Base-by-base conservation (phyloP, 92 coral and sea anemone species). In the Epizoanthus rinbou region DNA sequence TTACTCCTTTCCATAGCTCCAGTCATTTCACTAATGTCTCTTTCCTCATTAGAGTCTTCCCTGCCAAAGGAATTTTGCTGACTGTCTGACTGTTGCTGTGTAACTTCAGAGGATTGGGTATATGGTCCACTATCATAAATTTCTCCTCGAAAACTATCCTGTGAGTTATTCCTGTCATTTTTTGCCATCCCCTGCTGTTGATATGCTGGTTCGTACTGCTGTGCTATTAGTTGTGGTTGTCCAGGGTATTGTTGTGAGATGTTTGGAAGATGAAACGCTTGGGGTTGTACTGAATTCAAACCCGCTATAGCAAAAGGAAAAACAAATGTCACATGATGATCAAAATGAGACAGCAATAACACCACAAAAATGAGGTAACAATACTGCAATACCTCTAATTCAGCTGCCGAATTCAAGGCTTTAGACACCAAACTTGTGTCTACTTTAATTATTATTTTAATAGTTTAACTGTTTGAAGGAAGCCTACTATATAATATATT, bases 211-310 rank as follows among this genome's bases (percentile, higher is more conserved):
- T 37, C 73, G 5, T 69, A 64, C 3, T 81, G 88, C n/a, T 85
- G 92, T 25, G 89, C 19, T 2, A 85, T 57, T 17, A 88, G 86
- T 15, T 81, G 86, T 19, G 86, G 89, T 65, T 86, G 63, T 14
- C 83, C 81, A 23, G 41, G 57, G 73, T 66, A 85, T 83, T 72
- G 86, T 64, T 50, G 84, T 73, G 58, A 62, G 28, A 92, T 90
- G n/a, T 80, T 69, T 56, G 98, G 95, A 9, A 93, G 73, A 54
- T 83, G 94, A 9, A 91, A 79, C 57, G 68, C 47, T 47, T 75
- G 66, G 10, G 91, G 91, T 76, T 93, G 92, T n/a, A 90, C 90
- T 33, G 95, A 80, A 9, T 94, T 85, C 94, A 93, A 69, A 50
- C 98, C 98, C 89, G 95, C 98, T 93, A 69, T 11, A 84, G 41